Evolutionary conservation across 2,797 vertebrate species (phyloP).

Genomic region (Eremophila alpestris): DNA sequence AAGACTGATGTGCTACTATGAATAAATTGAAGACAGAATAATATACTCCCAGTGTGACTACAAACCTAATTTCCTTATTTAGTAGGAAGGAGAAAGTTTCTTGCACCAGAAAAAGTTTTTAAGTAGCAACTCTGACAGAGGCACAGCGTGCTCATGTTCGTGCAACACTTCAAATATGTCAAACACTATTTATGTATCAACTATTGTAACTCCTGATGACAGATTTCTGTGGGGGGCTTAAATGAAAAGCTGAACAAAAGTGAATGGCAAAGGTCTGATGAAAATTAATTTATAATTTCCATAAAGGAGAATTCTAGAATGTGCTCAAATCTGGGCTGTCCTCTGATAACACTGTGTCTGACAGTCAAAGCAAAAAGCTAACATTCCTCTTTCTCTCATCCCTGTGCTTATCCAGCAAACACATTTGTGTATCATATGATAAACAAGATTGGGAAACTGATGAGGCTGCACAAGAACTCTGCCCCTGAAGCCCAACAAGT

Average conservation of each 20-base stretch:
- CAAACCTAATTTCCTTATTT: constrained; percentile 46
- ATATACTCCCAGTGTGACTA: constrained; percentile 22
- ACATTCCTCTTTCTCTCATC: not conserved
- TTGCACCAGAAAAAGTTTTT: not conserved
- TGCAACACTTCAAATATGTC: not conserved
- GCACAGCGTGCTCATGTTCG: not conserved
- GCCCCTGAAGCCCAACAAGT: not conserved
- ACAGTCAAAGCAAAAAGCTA: not conserved
- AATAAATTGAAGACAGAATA: not conserved
- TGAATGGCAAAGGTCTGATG: not conserved
- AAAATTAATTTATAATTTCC: not conserved
- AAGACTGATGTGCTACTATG: not conserved
- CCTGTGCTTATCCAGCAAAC: not conserved
- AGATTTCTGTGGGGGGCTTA: not conserved
- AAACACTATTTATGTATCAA: not conserved
- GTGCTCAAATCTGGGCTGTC: not conserved
- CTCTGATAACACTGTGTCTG: not conserved
- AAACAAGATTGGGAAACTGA: not conserved
- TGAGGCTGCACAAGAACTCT: not conserved
- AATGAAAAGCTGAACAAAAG: not conserved
- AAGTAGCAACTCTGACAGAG: not conserved
- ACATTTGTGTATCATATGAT: not conserved
- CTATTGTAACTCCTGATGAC: not conserved
- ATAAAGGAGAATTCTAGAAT: not conserved
- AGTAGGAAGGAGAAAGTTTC: constrained; percentile 1